Base-by-base conservation (phyloP, 2,888 invertebrate genomes). In the Diarsia mendica region DNA sequence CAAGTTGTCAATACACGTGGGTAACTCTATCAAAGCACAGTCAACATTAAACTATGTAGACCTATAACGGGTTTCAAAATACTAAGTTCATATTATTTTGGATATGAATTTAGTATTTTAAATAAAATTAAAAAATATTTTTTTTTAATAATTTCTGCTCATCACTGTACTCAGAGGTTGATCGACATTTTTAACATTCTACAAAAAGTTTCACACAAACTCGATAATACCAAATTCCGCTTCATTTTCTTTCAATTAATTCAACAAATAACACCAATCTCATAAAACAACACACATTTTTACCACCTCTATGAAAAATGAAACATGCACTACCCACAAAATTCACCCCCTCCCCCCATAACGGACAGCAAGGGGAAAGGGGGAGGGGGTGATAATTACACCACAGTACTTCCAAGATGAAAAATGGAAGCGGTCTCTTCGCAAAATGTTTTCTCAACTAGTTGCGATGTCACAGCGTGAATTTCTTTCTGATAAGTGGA, bases 331-430 rank as follows among this genome's bases (percentile, higher is more conserved):
- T 76, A 39, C 66, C 48, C 51, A 74, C 44, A 44, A 85, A 79
- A 82, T 82, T 79, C 74, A 74, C 69, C 64, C 13, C n/a, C 44
- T 67, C 72, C 2, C 51, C 49, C 55, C 49, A 63, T 63, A 69
- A 58, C 71, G 70, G 68, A 77, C 69, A 51, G 65, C 51, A 65
- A 69, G 65, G 73, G 61, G 61, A n/a, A 13, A 66, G 15, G 67
- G 67, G 75, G 18, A 28, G 10, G 61, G 77, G 61, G 81, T 67
- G 77, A 81, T 84, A 87, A 87, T 87, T 85, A 87, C 79, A 73
- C 76, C 77, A 61, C 63, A 70, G 84, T 82, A 85, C 80, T 84
- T 84, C 75, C 79, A 58, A 69, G 72, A 87, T 87, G 87, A 87
- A 87, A 84, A 83, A 87, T 87, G 85, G 69, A 75, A 67, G 72